Base-by-base conservation (phyloP, 2,888 invertebrate genomes). In the Mesoligia furuncula region DNA sequence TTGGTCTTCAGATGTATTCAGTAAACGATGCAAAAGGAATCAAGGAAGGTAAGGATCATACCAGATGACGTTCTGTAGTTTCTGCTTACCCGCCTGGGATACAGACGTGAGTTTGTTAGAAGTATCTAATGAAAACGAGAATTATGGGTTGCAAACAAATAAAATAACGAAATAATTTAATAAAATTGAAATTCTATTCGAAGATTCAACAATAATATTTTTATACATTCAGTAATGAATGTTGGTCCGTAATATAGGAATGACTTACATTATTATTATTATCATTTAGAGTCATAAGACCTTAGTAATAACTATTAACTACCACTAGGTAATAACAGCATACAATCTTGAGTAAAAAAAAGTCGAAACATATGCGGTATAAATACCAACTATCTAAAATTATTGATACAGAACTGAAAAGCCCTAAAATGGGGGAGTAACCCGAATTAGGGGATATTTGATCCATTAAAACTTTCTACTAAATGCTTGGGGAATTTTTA, bases 101-200 rank as follows among this genome's bases (percentile, higher is more conserved):
- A 48, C 20, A 48, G 20, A 2, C 7, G 48, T n/a, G 9, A 24
- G 54, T 11, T 24, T 45, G 9, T 54, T n/a, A 4, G 20, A 24
- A 2, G 5, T 57, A n/a, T 57, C 11, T 57, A 57, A 36, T n/a
- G 3, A 51, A n/a, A 69, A 36, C n/a, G 36, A 54, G 36, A n/a
- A 54, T n/a, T 3, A 9, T n/a, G 27, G 59, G n/a, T 59, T 39
- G 2, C 1, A 54, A 13, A 31, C 0, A 74, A 79, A 79, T 64
- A 57, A 85, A 81, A 78, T 54, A 77, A 80, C 27, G 5, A 24
- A 51, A 48, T 3, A 45, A 31, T 75, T 70, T 36, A 48, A 59
- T 24, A 71, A 80, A 79, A 79, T 86, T 86, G 86, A 90, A 82
- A 90, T 90, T 89, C 81, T 74, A 85, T 83, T 88, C 65, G 75